Base-by-base conservation (phyloP, 2,797 vertebrate species). In the Uromys caudimaculatus region DNA sequence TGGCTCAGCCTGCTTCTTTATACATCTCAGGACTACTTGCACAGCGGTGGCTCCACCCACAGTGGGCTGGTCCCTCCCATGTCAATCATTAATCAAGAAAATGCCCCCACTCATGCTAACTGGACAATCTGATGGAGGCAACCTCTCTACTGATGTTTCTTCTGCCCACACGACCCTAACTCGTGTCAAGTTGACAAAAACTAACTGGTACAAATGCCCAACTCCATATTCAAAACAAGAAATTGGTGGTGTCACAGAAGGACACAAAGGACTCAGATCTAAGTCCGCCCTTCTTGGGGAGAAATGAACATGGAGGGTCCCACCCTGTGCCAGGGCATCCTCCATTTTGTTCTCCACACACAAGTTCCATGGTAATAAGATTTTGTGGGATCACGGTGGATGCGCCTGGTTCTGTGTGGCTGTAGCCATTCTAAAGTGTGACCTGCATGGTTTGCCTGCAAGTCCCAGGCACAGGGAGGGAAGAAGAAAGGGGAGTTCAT, bases 371-470 rank as follows among this genome's bases (percentile, higher is more conserved):
- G 47, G 38, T 4, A 1, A 47, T 19, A 50, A 52, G 19, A 21
- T 1, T 6, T 35, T 1, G 35, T 12, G 19, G 0, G 0, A 24
- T 19, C 1, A 6, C 60, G 6, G 64, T n/a, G 38, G 23, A 4
- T 21, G 50, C 13, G 5, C 19, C 38, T 13, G 14, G 35, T 47
- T 32, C 73, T 56, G 73, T 32, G 50, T 11, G 32, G 11, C 44
- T 19, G n/a, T 4, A 82, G 79, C 79, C 79, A 27, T 13, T 38
- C 54, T 21, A 6, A 56, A 50, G 50, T 35, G 13, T 14, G n/a
- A 47, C 41, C 27, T 35, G 17, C 27, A 17, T 35, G 35, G 84
- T 71, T 27, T 64, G 83, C 64, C 32, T 17, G 50, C 21, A 27
- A 10, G 32, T n/a, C 84, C 69, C 23, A 52, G 44, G 64, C 64